Evolutionary conservation across 2,113 vertebrate genomes (phyloP), one percentile per base, ranked within the genome.

Genomic region (Trochalopteron elliotii): DNA sequence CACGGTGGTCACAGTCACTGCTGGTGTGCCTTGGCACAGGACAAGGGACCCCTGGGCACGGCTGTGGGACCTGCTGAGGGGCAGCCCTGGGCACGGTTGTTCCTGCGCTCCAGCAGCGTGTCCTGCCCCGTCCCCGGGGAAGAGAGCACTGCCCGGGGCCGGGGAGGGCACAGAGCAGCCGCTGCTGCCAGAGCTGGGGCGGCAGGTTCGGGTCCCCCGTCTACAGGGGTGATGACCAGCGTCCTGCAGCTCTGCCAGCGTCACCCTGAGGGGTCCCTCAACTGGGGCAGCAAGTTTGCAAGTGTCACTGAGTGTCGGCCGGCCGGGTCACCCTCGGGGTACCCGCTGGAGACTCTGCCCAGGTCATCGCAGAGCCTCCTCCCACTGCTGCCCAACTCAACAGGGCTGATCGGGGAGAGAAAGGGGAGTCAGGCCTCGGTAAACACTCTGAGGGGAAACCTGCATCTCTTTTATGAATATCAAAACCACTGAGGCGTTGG

Each of bases 71-170:
- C 49, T 12, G 63, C 85, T 3, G 3, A 23, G 15, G 76, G 25
- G 47, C 3, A 1, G 55, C 35, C 49, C 60, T 22, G 59, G 44
- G 42, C 72, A 30, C 49, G 0, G 7, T 11, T 4, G 23, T 22
- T 50, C 3, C 56, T 25, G 47, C 31, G 0, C 25, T 16, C 9
- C 60, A 0, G 53, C 70, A 27, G 68, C 4, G 0, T 10, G 53
- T 22, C 65, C 55, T 5, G 9, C 75, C 37, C 42, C 2, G 1
- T 5, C 23, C 25, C 44, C 2, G 0, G 33, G 49, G 50, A 1
- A 21, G 17, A 0, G 0, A 33, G 47, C 13, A 5, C 69, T 27
- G 56, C 79, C 10, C 7, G 40, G 31, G 42, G 23, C 12, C 9
- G 33, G 49, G 13, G 12, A 50, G 40, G 61, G 50, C 76, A 14